phyloP scores from a whole-genome alignment of 2,888 invertebrate species.

The Stenoptilia bipunctidactyla region DNA sequence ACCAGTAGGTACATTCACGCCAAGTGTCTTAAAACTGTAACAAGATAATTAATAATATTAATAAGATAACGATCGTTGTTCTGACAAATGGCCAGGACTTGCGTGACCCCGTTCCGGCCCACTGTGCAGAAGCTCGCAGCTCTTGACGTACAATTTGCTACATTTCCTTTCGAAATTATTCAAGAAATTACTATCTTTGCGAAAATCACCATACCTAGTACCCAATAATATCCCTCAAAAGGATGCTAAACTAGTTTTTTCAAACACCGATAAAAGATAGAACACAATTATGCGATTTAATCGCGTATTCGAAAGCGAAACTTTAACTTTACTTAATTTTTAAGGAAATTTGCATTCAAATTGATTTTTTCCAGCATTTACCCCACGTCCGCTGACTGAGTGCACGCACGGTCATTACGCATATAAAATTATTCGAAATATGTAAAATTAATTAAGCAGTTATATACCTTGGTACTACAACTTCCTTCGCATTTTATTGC shows the following conservation, averaged over 20 bases:
- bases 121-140: neutral
- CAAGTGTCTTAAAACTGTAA: no score
- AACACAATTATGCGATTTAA: constrained; percentile 44
- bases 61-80: no score
- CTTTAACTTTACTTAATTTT: constrained; percentile 42
- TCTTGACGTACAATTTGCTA: neutral
- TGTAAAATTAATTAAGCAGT: constrained; percentile 19
- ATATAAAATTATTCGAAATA: constrained; percentile 45
- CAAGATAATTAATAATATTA: no score
- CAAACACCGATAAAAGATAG: constrained; percentile 32
- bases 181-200: constrained; percentile 21
- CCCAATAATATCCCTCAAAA: constrained; percentile 1
- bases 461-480: neutral
- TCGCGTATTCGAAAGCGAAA: constrained; percentile 42
- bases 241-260: constrained; percentile 57
- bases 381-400: constrained; percentile 26
- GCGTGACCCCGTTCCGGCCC: no score
- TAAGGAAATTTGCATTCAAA: constrained; percentile 52
- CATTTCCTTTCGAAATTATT: neutral
- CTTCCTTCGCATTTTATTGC: neutral
- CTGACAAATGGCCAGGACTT: no score
- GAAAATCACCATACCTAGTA: constrained; percentile 17
- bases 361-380: constrained; percentile 44
- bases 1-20: no score
- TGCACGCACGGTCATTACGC: constrained; percentile 53